Conservation (phyloP, 2,797 vertebrate species). For the Rhinophrynus dorsalis region DNA sequence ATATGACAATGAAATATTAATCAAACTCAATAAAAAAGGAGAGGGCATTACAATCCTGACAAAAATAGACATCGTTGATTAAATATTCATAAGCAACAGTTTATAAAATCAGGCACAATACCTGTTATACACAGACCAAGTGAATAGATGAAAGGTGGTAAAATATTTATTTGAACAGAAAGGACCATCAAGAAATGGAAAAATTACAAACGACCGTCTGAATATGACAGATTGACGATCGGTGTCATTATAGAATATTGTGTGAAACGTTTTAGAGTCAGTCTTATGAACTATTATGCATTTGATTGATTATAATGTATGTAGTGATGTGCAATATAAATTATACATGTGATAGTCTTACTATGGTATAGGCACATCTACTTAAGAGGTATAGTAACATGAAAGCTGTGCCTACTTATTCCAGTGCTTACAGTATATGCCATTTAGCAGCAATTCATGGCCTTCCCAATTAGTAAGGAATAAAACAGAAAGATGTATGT, state of each 20-base stretch:
- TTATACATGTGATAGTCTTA: slow-evolving; percentile 5
- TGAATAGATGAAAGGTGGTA: slow-evolving; percentile 49
- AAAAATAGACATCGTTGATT: slow-evolving; percentile 48
- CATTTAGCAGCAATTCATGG: too few species aligned
- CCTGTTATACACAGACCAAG: slow-evolving; percentile 46
- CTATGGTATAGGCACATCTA: neutral
- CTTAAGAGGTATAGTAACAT: too few species aligned
- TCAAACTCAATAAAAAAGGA: slow-evolving; percentile 48
- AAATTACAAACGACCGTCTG: slow-evolving; percentile 41
- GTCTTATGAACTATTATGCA: slow-evolving; percentile 19
- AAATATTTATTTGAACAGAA: slow-evolving; percentile 48
- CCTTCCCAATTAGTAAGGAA: too few species aligned
- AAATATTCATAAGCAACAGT: slow-evolving; percentile 52
- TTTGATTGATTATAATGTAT: slow-evolving; percentile 28
- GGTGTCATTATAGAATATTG: slow-evolving; percentile 28
- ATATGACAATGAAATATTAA: slow-evolving; percentile 51
- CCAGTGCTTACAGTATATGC: too few species aligned
- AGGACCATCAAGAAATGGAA: slow-evolving; percentile 40
- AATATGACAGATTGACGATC: slow-evolving; percentile 33
- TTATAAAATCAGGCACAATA: slow-evolving; percentile 50
- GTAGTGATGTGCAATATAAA: slow-evolving; percentile 2
- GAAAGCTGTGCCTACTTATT: too few species aligned
- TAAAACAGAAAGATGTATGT: too few species aligned
- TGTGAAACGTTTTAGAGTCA: slow-evolving; percentile 7
- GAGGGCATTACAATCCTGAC: slow-evolving; percentile 50